Evolutionary conservation across 92 coral and sea anemone species (phyloP).

Genomic region (Blastomussa wellsi): DNA sequence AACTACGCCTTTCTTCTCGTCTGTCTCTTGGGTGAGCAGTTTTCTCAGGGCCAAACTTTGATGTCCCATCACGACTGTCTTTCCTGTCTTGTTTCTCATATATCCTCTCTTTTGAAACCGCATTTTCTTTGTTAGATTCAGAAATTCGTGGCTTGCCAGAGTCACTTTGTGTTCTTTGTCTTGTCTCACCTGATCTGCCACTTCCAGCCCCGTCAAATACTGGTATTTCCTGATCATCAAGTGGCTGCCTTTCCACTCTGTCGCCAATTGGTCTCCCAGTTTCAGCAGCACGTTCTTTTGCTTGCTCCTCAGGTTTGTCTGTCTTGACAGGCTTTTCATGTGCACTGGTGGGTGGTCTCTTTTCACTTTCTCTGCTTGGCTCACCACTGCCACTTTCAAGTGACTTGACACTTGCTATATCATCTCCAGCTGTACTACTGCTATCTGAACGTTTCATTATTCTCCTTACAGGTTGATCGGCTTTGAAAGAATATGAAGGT

Average conservation of each 20-base stretch:
- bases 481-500: conserved; percentile 73
- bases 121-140: conserved; percentile 42
- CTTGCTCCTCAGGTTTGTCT: background rate
- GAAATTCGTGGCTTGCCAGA: conserved; percentile 18
- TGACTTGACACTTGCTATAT: conserved; percentile 94
- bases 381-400: conserved; percentile 64
- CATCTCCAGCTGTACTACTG: conserved; percentile 95
- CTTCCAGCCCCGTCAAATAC: conserved; percentile 39
- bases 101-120: conserved; percentile 30
- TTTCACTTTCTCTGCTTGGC: conserved; percentile 33
- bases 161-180: conserved; percentile 22
- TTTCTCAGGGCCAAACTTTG: conserved; percentile 12
- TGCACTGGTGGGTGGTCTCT: conserved; percentile 26
- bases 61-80: conserved; percentile 12
- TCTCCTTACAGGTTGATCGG: conserved; percentile 75
- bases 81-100: conserved; percentile 41
- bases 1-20: conserved; percentile 39
- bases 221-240: conserved; percentile 27
- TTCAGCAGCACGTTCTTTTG: conserved; percentile 1
- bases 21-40: conserved; percentile 29
- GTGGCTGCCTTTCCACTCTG: background rate
- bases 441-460: conserved; percentile 98
- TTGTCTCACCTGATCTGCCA: conserved; percentile 16
- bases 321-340: background rate
- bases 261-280: background rate